Evolutionary conservation across 2,113 vertebrate species (phyloP), one percentile per base, ranked within the genome.

Genomic region (Siniperca chuatsi): DNA sequence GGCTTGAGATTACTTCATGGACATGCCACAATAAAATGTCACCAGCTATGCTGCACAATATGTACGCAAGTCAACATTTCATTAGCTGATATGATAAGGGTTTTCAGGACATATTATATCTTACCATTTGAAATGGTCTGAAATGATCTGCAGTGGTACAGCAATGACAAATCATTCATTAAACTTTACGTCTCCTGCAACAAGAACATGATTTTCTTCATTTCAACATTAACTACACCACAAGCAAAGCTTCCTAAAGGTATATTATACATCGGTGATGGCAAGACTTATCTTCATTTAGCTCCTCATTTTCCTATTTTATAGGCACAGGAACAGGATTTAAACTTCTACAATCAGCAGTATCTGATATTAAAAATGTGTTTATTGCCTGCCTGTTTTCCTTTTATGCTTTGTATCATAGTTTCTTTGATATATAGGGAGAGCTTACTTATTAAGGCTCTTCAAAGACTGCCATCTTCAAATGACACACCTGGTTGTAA

Each of bases 401-500:
- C 12, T 62, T 78, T 73, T 4, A 23, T n/a, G 13, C 29, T 5
- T 48, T 50, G 46, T 33, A 23, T 48, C 8, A 21, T 20, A 62
- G 2, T 25, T 35, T 64, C 44, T 69, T 68, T 78, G 44, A 78
- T 79, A 54, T 35, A 42, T 2, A n/a, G 8, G 9, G 3, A 81
- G 50, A 80, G 48, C 29, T 40, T 66, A 5, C 69, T 42, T 16
- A 55, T 40, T 58, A 44, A 44, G 0, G 8, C 61, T 6, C 29
- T 80, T 83, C 52, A 81, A 68, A 69, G 57, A 0, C 21, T 29
- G 3, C 62, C 10, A 10, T 8, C 52, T 75, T 21, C 15, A 60
- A 12, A 25, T 3, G 40, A 65, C 46, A 73, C 90, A 72, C 74
- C 89, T 89, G 87, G 37, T n/a, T 77, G 75, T 87, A 62, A 76